These are phyloP conservation scores for Ypsolopha scabrella DNA, from an alignment of 2,888 invertebrate genomes.

Conservation along the genomic window DNA sequence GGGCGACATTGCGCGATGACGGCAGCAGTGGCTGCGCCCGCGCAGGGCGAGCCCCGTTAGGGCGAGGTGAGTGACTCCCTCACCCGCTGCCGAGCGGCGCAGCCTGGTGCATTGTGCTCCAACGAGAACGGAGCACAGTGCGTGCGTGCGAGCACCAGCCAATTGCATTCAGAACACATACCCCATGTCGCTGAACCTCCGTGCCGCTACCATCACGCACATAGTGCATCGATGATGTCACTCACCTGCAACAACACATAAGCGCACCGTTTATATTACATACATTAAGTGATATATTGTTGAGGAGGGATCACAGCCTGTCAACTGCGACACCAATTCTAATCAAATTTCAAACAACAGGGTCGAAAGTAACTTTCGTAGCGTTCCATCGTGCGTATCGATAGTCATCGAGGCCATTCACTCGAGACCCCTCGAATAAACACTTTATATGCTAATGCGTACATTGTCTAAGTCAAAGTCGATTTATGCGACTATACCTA, in stretches of 20 bases:
- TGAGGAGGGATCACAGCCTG: too few relatives aligned
- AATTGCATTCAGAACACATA: conserved; percentile 17
- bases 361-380: background rate
- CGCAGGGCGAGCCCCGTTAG: conserved; percentile 67
- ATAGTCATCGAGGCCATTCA: conserved; percentile 28
- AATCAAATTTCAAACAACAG: background rate
- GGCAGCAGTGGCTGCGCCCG: conserved; percentile 33
- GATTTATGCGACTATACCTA: conserved; percentile 32
- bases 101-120: conserved; percentile 69
- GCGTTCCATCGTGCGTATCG: conserved; percentile 3
- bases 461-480: conserved; percentile 53
- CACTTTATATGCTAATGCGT: conserved; percentile 44
- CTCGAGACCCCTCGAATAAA: conserved; percentile 23
- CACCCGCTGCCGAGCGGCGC: conserved; percentile 30
- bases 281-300: too few relatives aligned
- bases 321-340: too few relatives aligned
- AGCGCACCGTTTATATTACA: background rate
- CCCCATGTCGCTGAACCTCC: conserved; percentile 31
- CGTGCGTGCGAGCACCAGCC: conserved; percentile 55
- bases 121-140: conserved; percentile 60
- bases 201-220: conserved; percentile 8
- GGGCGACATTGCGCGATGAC: conserved; percentile 51
- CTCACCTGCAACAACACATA: conserved; percentile 54
- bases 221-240: conserved; percentile 8
- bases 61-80: conserved; percentile 62